Evolutionary conservation across 2,888 invertebrate genomes (phyloP).

Genomic region (Cantharis rustica): DNA sequence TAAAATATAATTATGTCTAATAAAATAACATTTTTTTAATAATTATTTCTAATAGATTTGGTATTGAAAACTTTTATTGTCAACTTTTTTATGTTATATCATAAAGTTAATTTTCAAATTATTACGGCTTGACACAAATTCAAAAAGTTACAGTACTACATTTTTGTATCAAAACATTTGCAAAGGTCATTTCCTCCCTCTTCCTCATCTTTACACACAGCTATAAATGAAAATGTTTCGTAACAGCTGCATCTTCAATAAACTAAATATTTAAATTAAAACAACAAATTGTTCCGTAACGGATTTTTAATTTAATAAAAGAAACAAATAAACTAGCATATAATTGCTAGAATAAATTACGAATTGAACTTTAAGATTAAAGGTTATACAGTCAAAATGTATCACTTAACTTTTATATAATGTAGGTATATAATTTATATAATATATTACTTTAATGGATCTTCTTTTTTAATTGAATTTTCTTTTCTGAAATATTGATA

Average conservation of each 20-base stretch:
- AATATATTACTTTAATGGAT: too few relatives aligned
- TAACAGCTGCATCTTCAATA: not conserved
- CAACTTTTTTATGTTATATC: not conserved
- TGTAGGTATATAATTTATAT: too few relatives aligned
- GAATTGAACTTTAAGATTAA: not conserved
- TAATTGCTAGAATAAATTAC: not conserved
- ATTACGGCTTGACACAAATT: not conserved
- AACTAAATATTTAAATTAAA: not conserved
- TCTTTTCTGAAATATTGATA: too few relatives aligned
- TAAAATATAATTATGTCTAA: not conserved
- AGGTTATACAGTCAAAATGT: too few relatives aligned
- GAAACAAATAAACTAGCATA: not conserved
- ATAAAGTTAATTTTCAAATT: not conserved
- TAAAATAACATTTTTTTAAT: not conserved
- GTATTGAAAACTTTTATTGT: not conserved
- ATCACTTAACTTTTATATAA: too few relatives aligned
- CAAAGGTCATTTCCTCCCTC: not conserved
- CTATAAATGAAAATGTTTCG: not conserved
- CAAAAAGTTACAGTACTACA: not conserved
- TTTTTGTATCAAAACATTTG: not conserved
- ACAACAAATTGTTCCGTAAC: not conserved
- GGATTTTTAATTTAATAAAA: not conserved
- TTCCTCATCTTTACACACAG: not conserved
- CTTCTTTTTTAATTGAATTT: not conserved
- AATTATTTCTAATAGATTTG: not conserved